phyloP scores from a whole-genome alignment of 2,888 invertebrate genomes.

The Smittia aterrima region DNA sequence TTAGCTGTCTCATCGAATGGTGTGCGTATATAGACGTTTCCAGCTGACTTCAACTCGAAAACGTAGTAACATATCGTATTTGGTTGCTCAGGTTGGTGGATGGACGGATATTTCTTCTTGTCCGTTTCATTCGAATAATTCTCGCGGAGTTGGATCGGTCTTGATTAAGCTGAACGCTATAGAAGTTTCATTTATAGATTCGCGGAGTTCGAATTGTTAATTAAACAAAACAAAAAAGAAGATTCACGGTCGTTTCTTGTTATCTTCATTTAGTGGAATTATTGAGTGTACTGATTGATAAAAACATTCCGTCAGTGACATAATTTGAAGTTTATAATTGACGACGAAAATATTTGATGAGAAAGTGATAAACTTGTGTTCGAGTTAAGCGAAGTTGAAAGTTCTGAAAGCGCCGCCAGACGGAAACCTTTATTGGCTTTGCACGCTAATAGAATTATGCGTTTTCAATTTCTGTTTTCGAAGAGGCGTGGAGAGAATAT shows the following conservation, averaged over 20 bases:
- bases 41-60: conserved; percentile 34
- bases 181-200: no score
- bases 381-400: background rate
- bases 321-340: conserved; percentile 14
- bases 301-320: background rate
- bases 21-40: conserved; percentile 3
- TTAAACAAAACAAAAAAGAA: background rate
- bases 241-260: background rate
- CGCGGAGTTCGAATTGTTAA: background rate
- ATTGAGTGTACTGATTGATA: background rate
- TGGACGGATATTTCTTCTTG: background rate
- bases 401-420: no score
- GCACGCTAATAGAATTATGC: no score
- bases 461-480: no score
- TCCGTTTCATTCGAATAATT: background rate
- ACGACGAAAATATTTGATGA: background rate
- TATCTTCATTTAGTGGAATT: background rate
- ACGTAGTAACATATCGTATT: conserved; percentile 36
- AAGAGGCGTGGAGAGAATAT: no score
- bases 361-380: background rate
- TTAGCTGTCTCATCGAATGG: background rate
- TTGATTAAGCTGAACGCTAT: no score
- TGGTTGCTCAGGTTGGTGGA: conserved; percentile 26
- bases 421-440: no score
- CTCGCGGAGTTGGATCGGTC: background rate